These are phyloP conservation scores for Rhodeus uyekii DNA, from an alignment of 2,797 vertebrate genomes.

Conservation along the genomic window DNA sequence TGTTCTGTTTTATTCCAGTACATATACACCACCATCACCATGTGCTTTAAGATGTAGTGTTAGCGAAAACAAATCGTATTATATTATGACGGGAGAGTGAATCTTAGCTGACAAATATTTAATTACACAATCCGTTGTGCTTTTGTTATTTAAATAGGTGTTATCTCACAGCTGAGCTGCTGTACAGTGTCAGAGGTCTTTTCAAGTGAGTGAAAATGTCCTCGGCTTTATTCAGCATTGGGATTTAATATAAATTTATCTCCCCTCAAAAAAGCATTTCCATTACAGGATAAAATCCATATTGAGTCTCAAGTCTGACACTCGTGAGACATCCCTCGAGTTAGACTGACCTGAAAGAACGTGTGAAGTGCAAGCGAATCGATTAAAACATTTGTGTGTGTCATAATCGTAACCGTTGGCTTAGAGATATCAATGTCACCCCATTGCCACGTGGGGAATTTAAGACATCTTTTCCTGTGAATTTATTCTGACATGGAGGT, in stretches of 20 bases:
- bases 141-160: constrained; percentile 34
- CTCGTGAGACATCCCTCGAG: constrained; percentile 46
- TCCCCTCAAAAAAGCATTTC: constrained; percentile 49
- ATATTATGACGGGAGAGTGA: constrained; percentile 19
- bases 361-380: constrained; percentile 56
- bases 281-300: constrained; percentile 54
- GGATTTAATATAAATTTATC: constrained; percentile 54
- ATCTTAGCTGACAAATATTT: constrained; percentile 60
- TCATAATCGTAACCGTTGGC: constrained; percentile 56
- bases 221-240: constrained; percentile 34
- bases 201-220: constrained; percentile 36
- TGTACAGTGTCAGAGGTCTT: constrained; percentile 39
- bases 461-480: constrained; percentile 35
- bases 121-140: constrained; percentile 64
- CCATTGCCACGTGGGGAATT: constrained; percentile 33
- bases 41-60: constrained; percentile 10
- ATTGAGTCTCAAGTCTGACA: constrained; percentile 50
- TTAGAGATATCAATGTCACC: constrained; percentile 57
- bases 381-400: constrained; percentile 57
- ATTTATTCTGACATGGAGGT: constrained; percentile 50
- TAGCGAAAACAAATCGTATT: constrained; percentile 12
- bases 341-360: constrained; percentile 51
- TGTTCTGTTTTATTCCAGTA: constrained; percentile 16
- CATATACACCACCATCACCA: neutral
- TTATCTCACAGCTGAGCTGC: constrained; percentile 5